Evolutionary conservation across 2,888 invertebrate genomes (phyloP).

Genomic region (Myopa testacea): DNA sequence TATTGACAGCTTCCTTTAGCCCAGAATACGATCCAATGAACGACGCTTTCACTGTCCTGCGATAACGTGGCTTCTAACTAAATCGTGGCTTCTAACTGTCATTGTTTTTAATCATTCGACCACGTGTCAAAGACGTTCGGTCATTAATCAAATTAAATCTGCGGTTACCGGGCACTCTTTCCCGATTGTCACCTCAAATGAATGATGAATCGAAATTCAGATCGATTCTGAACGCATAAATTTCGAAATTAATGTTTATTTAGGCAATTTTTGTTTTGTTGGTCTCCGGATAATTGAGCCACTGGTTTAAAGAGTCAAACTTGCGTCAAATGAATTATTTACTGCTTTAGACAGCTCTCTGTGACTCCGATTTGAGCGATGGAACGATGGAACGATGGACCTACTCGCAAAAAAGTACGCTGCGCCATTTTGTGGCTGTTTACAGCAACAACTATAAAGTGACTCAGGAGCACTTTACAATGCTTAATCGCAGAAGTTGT

Average conservation of each 20-base stretch:
- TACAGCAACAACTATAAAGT: constrained; percentile 10
- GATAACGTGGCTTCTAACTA: too few species aligned
- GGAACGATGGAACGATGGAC: too few species aligned
- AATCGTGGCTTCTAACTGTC: not conserved
- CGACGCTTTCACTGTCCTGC: too few species aligned
- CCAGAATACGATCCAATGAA: too few species aligned
- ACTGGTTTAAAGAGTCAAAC: not conserved
- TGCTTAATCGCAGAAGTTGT: constrained; percentile 17
- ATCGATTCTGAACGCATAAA: not conserved
- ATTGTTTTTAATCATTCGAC: not conserved
- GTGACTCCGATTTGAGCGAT: too few species aligned
- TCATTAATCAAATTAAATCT: not conserved
- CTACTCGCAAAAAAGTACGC: too few species aligned
- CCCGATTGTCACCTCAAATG: not conserved
- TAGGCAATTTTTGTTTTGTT: not conserved
- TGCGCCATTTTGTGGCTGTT: constrained; percentile 20
- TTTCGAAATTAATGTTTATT: not conserved
- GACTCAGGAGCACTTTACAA: constrained; percentile 20
- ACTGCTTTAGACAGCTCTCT: not conserved
- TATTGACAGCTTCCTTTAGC: too few species aligned
- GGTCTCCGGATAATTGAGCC: not conserved
- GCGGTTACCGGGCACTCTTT: not conserved
- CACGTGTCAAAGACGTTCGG: not conserved
- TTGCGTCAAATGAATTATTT: not conserved
- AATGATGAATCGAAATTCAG: constrained; percentile 9